A percentile compares a stretch with the other conserved stretches of the same genome.
Conservation (phyloP, 2,888 invertebrate species). For the Dynastes grantii region DNA sequence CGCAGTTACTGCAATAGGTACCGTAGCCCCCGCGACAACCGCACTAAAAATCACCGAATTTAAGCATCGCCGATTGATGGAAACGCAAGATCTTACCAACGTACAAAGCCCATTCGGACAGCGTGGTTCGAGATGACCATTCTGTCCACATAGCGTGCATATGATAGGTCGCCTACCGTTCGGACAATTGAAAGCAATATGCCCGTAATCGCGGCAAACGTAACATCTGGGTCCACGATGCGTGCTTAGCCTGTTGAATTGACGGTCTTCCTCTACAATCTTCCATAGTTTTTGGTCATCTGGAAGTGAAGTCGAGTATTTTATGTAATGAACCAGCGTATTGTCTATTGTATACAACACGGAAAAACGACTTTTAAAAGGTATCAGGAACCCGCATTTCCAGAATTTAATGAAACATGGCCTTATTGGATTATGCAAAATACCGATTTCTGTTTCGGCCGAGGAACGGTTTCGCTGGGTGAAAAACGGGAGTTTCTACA, state of each 20-base stretch:
- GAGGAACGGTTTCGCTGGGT: too few relatives aligned
- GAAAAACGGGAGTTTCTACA: too few relatives aligned
- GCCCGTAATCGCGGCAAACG: constrained; percentile 79
- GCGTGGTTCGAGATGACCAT: constrained; percentile 77
- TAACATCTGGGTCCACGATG: constrained; percentile 72
- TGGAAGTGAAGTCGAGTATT: constrained; percentile 58
- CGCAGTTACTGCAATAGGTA: constrained; percentile 77
- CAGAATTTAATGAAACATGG: too few relatives aligned
- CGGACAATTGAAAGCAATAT: constrained; percentile 75
- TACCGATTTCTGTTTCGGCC: too few relatives aligned
- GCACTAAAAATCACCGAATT: constrained; percentile 74
- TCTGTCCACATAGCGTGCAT: constrained; percentile 80
- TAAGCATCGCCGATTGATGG: not conserved
- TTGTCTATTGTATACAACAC: too few relatives aligned
- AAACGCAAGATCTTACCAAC: constrained; percentile 72
- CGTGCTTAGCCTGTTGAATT: constrained; percentile 50
- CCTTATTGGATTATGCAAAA: too few relatives aligned
- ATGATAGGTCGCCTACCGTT: constrained; percentile 69
- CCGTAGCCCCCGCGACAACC: constrained; percentile 77
- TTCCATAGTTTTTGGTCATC: constrained; percentile 75
- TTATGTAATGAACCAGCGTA: too few relatives aligned
- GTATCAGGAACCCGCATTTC: too few relatives aligned
- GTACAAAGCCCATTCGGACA: constrained; percentile 82
- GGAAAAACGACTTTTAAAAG: too few relatives aligned
- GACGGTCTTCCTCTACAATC: constrained; percentile 66